These are phyloP conservation scores for Serinus canaria DNA, from an alignment of 2,113 vertebrate genomes.

Conservation along the genomic window DNA sequence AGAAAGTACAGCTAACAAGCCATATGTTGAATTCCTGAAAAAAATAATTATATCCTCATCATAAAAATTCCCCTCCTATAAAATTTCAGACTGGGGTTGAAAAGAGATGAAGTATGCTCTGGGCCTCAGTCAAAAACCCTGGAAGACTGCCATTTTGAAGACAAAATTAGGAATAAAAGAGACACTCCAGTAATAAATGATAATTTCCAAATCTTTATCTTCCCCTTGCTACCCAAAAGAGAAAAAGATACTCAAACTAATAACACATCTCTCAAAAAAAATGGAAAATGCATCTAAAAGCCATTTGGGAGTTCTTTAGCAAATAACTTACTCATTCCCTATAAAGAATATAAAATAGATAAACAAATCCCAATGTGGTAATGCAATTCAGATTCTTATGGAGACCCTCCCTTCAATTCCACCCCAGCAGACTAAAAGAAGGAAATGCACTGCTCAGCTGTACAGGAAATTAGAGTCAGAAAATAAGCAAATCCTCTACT, in stretches of 20 bases:
- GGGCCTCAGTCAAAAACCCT: neutral
- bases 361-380: neutral
- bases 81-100: neutral
- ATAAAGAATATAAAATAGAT: neutral
- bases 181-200: neutral
- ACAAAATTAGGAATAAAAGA: neutral
- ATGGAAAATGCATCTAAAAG: neutral
- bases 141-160: neutral
- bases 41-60: neutral
- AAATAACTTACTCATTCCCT: neutral
- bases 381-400: neutral
- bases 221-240: neutral
- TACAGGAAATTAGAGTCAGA: neutral
- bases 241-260: neutral
- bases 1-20: neutral
- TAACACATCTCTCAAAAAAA: neutral
- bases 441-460: neutral
- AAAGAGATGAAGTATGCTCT: neutral
- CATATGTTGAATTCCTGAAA: neutral
- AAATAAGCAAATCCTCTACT: neutral
- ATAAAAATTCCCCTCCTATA: neutral
- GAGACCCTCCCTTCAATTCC: neutral
- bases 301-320: neutral
- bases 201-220: neutral
- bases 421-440: neutral